Percentiles rank a stretch among this genome's conserved stretches.
Evolutionary conservation across 30 jellyfish, hydroid and myxozoan species (phyloP).

Genomic region (Chironex yamaguchii): DNA sequence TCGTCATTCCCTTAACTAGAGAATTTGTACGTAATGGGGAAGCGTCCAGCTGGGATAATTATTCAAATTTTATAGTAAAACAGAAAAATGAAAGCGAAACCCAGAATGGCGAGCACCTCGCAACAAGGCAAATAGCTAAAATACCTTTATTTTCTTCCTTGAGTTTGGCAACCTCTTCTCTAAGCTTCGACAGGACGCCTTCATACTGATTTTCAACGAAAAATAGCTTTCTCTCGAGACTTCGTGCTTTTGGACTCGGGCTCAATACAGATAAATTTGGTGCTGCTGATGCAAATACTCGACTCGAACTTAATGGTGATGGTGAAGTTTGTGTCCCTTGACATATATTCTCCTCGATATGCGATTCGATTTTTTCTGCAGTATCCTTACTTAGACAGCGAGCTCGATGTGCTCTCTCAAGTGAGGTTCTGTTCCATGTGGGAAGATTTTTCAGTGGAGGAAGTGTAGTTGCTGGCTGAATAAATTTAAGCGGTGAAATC

Average conservation of each 20-base stretch:
- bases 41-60: too few species aligned
- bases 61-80: too few species aligned
- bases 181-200: conserved; percentile 46
- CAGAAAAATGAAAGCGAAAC: too few species aligned
- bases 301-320: conserved; percentile 25
- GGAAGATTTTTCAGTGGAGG: conserved; percentile 79
- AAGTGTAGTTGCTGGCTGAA: conserved; percentile 27
- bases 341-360: conserved; percentile 14
- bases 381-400: conserved; percentile 73
- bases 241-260: too few species aligned
- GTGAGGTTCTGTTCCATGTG: conserved; percentile 70
- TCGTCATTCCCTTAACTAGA: too few species aligned
- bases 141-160: conserved; percentile 63
- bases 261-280: conserved; percentile 6
- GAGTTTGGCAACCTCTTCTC: conserved; percentile 39
- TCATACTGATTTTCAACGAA: conserved; percentile 77
- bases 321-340: conserved; percentile 75
- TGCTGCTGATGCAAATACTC: background rate
- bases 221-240: conserved; percentile 51
- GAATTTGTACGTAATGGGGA: too few species aligned
- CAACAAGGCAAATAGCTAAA: too few species aligned
- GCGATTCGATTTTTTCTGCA: conserved; percentile 54
- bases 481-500: conserved; percentile 69
- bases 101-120: too few species aligned
- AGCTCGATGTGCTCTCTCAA: conserved; percentile 58